phyloP scores from a whole-genome alignment of 2,113 vertebrate genomes.

The Alexandromys fortis region DNA sequence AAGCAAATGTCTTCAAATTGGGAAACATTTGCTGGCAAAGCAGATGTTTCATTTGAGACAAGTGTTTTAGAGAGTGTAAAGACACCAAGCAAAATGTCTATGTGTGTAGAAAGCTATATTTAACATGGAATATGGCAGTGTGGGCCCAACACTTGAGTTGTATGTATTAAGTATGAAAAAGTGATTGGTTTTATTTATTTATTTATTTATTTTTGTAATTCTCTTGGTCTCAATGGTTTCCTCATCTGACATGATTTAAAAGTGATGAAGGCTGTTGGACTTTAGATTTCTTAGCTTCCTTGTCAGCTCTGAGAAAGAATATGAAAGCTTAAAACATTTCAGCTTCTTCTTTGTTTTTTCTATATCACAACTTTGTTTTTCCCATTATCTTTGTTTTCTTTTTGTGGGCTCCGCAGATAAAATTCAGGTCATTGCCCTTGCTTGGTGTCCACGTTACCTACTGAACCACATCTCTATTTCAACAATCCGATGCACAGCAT shows the following conservation, averaged over 20 bases:
- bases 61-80: constrained; percentile 61
- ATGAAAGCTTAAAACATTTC: not conserved
- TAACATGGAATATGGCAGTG: constrained; percentile 43
- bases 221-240: not conserved
- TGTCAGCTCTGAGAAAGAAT: not conserved
- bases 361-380: not conserved
- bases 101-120: constrained; percentile 59
- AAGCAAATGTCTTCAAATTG: constrained; percentile 75
- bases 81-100: constrained; percentile 61
- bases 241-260: not conserved
- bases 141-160: constrained; percentile 20
- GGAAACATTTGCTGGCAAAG: constrained; percentile 72
- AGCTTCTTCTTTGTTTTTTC: not conserved
- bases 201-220: constrained; percentile 14
- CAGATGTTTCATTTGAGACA: constrained; percentile 74
- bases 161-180: constrained; percentile 62
- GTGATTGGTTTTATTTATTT: constrained; percentile 26
- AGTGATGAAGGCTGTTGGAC: not conserved
- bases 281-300: not conserved
- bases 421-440: not conserved
- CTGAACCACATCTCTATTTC: not conserved
- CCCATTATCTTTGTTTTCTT: not conserved
- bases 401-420: not conserved
- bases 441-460: not conserved
- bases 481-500: not conserved